Base-by-base conservation (phyloP, 2,113 vertebrate species). In the Fukomys damarensis region DNA sequence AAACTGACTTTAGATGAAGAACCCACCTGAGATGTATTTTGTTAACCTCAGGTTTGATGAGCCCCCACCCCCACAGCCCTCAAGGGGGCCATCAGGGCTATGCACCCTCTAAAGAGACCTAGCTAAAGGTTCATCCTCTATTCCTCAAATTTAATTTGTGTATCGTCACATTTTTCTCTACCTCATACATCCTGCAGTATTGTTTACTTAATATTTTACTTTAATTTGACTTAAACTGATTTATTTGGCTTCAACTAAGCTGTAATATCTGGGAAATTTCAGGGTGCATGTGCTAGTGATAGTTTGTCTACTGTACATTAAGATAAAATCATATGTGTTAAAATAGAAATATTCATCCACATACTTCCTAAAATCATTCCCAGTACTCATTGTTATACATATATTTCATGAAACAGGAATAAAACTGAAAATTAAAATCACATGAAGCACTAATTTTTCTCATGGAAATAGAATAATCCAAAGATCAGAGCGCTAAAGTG, bases 171-270 rank as follows among this genome's bases (percentile, higher is more conserved):
- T 74, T 84, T 52, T 7, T 0, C 32, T 49, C 72, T 87, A 2
- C 80, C 52, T 85, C 24, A 13, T 20, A 61, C 10, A 41, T 77
- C 22, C 30, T 38, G 8, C n/a, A 35, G 19, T 35, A 86, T 54
- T 54, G n/a, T 83, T 94, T 74, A 46, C 74, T 96, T 86, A 94
- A 89, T 84, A 85, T 89, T 96, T 96, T 89, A 89, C 49, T 95
- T 82, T 89, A 91, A 80, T 96, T 89, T 91, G 66, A 91, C 82
- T 86, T 79, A 49, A 96, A 89, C 43, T 65, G 87, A 95, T 91
- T 86, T 87, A 83, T 86, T 91, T 93, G 72, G 58, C 19, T 94
- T 96, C 52, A 76, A 86, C 49, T 59, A 91, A 93, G 80, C 66
- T 79, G 46, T 52, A 54, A 38, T 93, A 74, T 91, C 66, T 86